These are phyloP conservation scores for Drosophila yakuba DNA, from an alignment of 1,140 invertebrate genomes.

Conservation along the genomic window DNA sequence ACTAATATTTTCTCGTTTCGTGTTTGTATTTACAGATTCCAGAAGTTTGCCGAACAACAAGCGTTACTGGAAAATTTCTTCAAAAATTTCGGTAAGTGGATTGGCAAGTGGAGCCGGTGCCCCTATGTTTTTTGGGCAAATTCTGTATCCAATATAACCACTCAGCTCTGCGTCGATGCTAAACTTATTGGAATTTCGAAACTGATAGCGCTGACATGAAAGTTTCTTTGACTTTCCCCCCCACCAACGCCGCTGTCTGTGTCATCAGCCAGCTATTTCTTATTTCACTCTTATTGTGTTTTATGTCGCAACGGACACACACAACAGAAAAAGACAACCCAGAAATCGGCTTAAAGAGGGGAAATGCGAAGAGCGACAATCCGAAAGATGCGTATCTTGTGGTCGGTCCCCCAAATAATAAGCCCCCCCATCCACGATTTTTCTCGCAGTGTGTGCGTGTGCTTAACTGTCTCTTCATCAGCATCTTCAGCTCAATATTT, in stretches of 20 bases:
- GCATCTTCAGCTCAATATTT: slow-evolving; percentile 38
- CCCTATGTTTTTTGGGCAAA: not conserved
- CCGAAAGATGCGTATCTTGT: slow-evolving; percentile 69
- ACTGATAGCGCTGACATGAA: slow-evolving; percentile 63
- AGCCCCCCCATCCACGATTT: not conserved
- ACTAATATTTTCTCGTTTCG: slow-evolving; percentile 18
- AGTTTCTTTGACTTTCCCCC: slow-evolving; percentile 13
- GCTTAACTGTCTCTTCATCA: slow-evolving; percentile 11
- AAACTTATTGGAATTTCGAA: slow-evolving; percentile 72
- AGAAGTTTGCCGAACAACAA: slow-evolving; percentile 8
- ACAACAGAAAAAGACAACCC: slow-evolving; percentile 28
- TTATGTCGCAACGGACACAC: slow-evolving; percentile 53
- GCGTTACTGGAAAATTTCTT: slow-evolving; percentile 18
- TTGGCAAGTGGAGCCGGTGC: too few relatives aligned
- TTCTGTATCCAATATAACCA: slow-evolving; percentile 3
- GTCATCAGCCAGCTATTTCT: slow-evolving; percentile 28
- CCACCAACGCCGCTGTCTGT: not conserved
- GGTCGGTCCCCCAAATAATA: slow-evolving; percentile 21
- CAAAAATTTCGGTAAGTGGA: slow-evolving; percentile 26
- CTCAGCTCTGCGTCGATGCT: not conserved
- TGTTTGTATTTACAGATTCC: slow-evolving; percentile 43
- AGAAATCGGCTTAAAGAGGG: slow-evolving; percentile 63
- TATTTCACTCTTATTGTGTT: slow-evolving; percentile 69
- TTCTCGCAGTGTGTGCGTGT: not conserved
- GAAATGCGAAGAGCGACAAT: slow-evolving; percentile 62